Evolutionary conservation across 92 coral and sea anemone species (phyloP).

Genomic region (Zoanthus sansibaricus): DNA sequence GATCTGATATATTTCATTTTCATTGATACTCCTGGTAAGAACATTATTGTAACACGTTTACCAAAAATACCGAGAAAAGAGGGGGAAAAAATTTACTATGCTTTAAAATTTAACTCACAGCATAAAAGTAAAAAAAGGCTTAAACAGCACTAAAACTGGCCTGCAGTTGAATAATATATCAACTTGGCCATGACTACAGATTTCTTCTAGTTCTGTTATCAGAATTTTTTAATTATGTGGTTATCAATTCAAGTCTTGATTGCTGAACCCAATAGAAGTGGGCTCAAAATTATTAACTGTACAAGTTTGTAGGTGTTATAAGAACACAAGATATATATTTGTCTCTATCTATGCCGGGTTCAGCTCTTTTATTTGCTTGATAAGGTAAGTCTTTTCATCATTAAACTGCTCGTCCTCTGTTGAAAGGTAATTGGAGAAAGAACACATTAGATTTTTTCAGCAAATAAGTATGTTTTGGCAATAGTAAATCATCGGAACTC

Average conservation of each 20-base stretch:
- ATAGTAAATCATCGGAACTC: too few species aligned
- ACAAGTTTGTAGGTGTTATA: background rate
- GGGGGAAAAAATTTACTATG: too few species aligned
- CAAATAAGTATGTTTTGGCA: too few species aligned
- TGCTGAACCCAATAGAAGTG: background rate
- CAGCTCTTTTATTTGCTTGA: constrained; percentile 96
- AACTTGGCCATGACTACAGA: background rate
- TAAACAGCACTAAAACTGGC: background rate
- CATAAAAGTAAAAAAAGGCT: background rate
- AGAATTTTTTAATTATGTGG: background rate
- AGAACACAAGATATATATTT: background rate
- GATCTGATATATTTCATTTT: too few species aligned
- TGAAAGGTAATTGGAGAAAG: constrained; percentile 32
- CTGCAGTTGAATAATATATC: background rate
- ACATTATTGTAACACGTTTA: too few species aligned
- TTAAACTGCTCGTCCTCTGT: constrained; percentile 99
- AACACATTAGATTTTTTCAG: too few species aligned
- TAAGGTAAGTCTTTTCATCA: constrained; percentile 94
- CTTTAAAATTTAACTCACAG: too few species aligned
- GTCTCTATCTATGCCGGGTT: constrained; percentile 17
- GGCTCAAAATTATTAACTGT: background rate
- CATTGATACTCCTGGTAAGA: too few species aligned
- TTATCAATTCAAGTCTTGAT: background rate
- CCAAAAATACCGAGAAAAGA: too few species aligned
- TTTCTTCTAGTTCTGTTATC: background rate